These are phyloP conservation scores for Nanorana parkeri DNA, from an alignment of 2,113 vertebrate species.

Conservation along the genomic window DNA sequence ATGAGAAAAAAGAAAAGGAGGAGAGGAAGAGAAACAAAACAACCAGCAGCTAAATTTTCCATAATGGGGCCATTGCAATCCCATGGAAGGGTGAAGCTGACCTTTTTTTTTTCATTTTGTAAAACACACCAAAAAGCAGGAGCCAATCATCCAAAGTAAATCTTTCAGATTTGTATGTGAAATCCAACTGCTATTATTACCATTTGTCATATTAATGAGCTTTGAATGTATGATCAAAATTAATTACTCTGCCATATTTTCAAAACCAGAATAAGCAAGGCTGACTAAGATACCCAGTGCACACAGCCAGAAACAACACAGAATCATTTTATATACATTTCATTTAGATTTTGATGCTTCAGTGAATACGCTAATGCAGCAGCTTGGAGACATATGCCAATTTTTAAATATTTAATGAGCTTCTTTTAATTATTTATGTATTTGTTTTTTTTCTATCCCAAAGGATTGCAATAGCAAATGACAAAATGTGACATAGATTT, in stretches of 20 bases:
- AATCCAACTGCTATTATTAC: background rate
- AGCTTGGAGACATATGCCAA: conserved; percentile 34
- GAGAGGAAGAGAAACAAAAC: too few relatives aligned
- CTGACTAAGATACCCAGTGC: background rate
- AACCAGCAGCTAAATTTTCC: too few relatives aligned
- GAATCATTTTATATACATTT: background rate
- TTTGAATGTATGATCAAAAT: background rate
- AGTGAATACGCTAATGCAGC: background rate
- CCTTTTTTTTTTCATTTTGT: too few relatives aligned
- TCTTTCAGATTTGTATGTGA: too few relatives aligned
- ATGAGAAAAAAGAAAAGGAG: too few relatives aligned
- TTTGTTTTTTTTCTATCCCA: conserved; percentile 21
- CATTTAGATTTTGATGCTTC: conserved; percentile 1
- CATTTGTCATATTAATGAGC: background rate
- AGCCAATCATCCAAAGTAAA: too few relatives aligned
- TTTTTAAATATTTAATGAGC: conserved; percentile 42
- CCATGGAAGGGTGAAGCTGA: too few relatives aligned
- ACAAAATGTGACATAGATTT: conserved; percentile 18
- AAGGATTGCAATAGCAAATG: conserved; percentile 1
- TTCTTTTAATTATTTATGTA: conserved; percentile 43
- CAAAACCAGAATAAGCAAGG: background rate
- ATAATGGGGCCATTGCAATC: too few relatives aligned
- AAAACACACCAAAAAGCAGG: too few relatives aligned
- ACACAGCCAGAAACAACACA: background rate
- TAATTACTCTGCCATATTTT: background rate